Conservation (phyloP, 2,888 invertebrate species). For the Mythimna pallens region DNA sequence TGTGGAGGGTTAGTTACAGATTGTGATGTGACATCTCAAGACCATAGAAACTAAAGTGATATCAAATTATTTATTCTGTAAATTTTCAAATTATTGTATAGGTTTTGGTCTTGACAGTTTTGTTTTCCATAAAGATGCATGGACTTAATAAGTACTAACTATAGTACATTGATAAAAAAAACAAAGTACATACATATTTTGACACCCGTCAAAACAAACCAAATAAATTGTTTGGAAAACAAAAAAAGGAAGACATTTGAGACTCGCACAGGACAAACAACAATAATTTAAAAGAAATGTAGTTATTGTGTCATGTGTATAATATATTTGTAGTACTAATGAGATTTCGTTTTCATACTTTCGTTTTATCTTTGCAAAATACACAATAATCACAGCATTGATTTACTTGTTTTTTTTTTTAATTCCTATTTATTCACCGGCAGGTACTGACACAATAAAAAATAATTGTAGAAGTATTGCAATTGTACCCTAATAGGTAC, state of each 20-base stretch:
- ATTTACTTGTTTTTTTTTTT: background rate
- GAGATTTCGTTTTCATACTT: no score
- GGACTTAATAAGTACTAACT: background rate
- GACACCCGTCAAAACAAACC: background rate
- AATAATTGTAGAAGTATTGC: background rate
- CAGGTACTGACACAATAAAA: conserved; percentile 1
- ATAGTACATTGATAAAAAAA: background rate
- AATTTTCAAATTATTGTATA: no score
- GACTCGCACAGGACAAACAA: no score
- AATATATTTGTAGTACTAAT: no score
- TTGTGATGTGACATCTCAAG: conserved; percentile 11
- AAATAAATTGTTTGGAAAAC: background rate
- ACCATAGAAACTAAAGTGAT: background rate
- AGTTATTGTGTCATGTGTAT: no score
- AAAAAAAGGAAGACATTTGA: no score
- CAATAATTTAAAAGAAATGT: no score
- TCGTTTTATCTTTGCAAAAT: no score
- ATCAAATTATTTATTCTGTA: background rate
- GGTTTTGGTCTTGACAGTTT: background rate
- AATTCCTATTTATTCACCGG: background rate
- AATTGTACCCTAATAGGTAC: no score
- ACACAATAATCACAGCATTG: no score
- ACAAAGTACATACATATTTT: background rate
- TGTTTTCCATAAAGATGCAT: background rate
- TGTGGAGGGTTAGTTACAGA: conserved; percentile 47